Evolutionary conservation across 2,113 vertebrate genomes (phyloP).

Genomic region (Dendrocopos noguchii): DNA sequence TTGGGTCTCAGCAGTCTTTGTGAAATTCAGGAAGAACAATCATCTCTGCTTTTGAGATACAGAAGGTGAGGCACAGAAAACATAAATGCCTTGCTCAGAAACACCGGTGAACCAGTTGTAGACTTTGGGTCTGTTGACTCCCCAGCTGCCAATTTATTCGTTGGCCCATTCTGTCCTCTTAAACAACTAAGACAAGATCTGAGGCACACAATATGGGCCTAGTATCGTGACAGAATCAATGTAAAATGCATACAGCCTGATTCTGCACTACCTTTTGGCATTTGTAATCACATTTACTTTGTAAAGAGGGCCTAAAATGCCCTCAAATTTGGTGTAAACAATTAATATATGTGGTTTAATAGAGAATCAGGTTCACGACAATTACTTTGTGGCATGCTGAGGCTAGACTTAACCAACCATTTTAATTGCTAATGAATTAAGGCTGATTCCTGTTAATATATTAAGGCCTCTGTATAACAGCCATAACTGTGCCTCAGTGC

Average conservation of each 20-base stretch:
- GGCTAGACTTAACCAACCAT: background rate
- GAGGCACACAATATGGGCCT: background rate
- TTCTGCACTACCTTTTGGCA: background rate
- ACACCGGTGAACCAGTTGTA: background rate
- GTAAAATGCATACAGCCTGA: background rate
- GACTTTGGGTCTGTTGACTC: background rate
- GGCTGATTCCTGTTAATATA: slow-evolving; percentile 41
- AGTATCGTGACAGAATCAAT: background rate
- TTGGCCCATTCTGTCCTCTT: background rate
- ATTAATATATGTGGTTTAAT: background rate
- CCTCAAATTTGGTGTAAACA: background rate
- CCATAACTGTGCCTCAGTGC: background rate
- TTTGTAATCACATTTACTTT: background rate
- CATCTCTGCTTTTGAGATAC: background rate
- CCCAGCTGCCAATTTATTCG: background rate
- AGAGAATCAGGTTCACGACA: slow-evolving; percentile 3
- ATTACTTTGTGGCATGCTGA: background rate
- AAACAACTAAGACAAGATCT: background rate
- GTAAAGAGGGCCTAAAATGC: background rate
- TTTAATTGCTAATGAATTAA: slow-evolving; percentile 49
- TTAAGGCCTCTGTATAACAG: slow-evolving; percentile 48
- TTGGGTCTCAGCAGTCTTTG: background rate
- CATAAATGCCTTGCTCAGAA: background rate
- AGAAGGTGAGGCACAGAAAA: slow-evolving; percentile 21
- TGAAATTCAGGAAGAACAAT: background rate